Conservation (phyloP, 1,140 invertebrate genomes). For the Holotrichia oblita region DNA sequence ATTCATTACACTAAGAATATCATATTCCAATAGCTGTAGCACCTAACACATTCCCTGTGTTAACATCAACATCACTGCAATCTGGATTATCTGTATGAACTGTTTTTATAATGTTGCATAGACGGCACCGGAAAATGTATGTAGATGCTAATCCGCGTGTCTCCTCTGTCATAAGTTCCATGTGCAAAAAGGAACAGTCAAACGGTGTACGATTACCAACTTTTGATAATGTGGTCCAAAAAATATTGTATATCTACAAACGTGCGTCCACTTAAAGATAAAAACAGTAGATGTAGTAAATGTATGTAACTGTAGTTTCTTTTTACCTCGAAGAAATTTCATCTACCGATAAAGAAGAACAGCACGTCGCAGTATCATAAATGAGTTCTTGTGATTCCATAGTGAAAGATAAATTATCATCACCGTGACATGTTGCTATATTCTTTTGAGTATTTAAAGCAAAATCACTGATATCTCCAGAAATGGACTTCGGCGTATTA, state of each 20-base stretch:
- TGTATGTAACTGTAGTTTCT: no score
- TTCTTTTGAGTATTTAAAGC: no score
- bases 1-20: slow-evolving; percentile 31
- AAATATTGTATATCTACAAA: neutral
- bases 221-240: neutral
- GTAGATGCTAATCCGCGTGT: neutral
- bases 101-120: neutral
- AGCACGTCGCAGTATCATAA: no score
- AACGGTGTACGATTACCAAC: neutral
- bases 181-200: neutral
- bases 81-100: neutral
- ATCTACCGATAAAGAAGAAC: no score
- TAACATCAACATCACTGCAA: neutral
- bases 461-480: no score
- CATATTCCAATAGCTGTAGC: slow-evolving; percentile 21
- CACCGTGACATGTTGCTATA: no score
- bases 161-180: neutral
- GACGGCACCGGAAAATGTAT: neutral
- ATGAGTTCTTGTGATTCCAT: no score
- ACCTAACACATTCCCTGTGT: neutral
- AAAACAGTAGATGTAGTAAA: no score
- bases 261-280: neutral
- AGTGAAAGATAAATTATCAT: no score
- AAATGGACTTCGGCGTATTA: no score
- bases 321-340: no score